These are phyloP conservation scores for Corythoichthys intestinalis DNA, from an alignment of 2,113 vertebrate genomes.

Conservation along the genomic window DNA sequence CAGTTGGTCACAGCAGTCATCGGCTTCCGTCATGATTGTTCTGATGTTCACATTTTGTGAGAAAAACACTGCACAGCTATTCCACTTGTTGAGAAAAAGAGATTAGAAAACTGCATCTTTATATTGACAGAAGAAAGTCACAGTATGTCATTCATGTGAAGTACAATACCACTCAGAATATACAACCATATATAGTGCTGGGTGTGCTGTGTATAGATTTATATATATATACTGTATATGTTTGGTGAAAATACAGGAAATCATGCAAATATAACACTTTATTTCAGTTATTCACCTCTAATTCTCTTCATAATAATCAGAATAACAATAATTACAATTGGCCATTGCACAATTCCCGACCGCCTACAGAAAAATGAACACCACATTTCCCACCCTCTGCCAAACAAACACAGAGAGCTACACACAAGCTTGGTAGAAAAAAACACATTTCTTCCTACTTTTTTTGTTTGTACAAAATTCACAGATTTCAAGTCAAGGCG, in stretches of 20 bases:
- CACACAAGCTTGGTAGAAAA: slow-evolving; percentile 73
- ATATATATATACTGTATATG: slow-evolving; percentile 10
- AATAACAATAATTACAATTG: slow-evolving; percentile 62
- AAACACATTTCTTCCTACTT: slow-evolving; percentile 66
- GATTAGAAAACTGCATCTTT: slow-evolving; percentile 52
- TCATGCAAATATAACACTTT: slow-evolving; percentile 83
- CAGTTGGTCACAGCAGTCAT: too few species aligned
- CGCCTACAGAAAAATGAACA: slow-evolving; percentile 43
- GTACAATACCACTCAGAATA: slow-evolving; percentile 64
- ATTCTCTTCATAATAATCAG: slow-evolving; percentile 41
- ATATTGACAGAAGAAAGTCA: slow-evolving; percentile 56
- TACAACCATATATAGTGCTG: slow-evolving; percentile 50
- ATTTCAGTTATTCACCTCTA: slow-evolving; percentile 66
- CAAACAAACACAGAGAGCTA: slow-evolving; percentile 59
- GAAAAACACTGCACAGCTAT: background rate
- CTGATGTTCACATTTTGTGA: background rate
- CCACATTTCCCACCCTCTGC: slow-evolving; percentile 7
- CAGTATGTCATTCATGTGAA: slow-evolving; percentile 44
- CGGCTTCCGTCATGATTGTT: background rate
- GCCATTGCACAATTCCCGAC: slow-evolving; percentile 73
- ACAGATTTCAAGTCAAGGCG: slow-evolving; percentile 59
- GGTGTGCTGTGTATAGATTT: background rate
- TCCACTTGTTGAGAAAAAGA: slow-evolving; percentile 32
- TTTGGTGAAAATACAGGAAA: slow-evolving; percentile 73
- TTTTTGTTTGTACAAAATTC: slow-evolving; percentile 78